Conservation (phyloP, 1,140 invertebrate species). For the Choristoneura fumiferana region DNA sequence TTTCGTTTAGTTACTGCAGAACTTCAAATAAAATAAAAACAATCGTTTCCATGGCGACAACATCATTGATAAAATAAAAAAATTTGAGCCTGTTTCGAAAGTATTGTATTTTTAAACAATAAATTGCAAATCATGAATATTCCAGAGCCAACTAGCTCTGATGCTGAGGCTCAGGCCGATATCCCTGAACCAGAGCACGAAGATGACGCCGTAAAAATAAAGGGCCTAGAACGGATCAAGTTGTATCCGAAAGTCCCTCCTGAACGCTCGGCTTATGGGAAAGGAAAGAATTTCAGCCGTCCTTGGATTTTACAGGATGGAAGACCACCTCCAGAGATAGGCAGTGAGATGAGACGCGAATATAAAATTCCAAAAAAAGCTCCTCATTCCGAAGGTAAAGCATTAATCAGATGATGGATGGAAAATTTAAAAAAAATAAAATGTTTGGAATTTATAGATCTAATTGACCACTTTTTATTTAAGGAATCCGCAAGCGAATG, state of each 20-base stretch:
- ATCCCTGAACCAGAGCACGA: conserved; percentile 48
- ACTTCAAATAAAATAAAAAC: too few species aligned
- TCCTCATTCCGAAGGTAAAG: conserved; percentile 45
- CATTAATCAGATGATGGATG: too few species aligned
- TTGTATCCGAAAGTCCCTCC: conserved; percentile 60
- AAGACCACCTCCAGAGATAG: conserved; percentile 41
- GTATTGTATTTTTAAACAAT: too few species aligned
- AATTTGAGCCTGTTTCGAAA: too few species aligned
- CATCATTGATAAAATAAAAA: too few species aligned
- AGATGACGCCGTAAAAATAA: conserved; percentile 55
- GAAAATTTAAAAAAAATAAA: too few species aligned
- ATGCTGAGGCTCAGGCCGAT: conserved; percentile 58
- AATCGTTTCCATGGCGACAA: too few species aligned
- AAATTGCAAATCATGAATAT: conserved; percentile 21
- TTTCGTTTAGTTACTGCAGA: too few species aligned
- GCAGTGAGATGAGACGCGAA: conserved; percentile 63
- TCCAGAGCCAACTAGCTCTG: conserved; percentile 22
- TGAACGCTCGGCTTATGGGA: conserved; percentile 65
- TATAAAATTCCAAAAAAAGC: conserved; percentile 55
- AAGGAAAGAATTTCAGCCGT: conserved; percentile 62
- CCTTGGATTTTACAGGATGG: conserved; percentile 70
- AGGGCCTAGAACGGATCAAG: conserved; percentile 59
- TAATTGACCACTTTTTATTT: conserved; percentile 12
- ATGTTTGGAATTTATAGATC: not conserved
- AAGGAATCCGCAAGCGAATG: conserved; percentile 69